Evolutionary conservation across 2,888 invertebrate species (phyloP).

Genomic region (Drosophila emarginata): DNA sequence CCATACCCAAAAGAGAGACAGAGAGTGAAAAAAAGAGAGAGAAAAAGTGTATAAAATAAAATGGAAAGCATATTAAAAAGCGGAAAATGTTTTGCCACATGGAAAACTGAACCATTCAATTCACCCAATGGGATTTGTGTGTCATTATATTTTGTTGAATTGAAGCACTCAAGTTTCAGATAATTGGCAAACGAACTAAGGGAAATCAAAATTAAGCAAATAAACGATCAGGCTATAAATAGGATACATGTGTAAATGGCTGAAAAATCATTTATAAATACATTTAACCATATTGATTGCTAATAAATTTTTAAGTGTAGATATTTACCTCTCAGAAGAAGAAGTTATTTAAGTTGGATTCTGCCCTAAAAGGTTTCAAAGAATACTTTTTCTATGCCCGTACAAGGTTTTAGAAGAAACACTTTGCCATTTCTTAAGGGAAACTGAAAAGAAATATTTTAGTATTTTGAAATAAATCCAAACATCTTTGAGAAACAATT

Average conservation of each 20-base stretch:
- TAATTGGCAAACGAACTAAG: conserved; percentile 8
- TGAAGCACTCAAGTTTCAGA: conserved; percentile 11
- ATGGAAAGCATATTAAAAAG: conserved; percentile 49
- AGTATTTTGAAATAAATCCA: too few species aligned
- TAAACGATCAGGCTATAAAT: not conserved
- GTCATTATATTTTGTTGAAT: not conserved
- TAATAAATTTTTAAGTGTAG: not conserved
- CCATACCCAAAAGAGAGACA: conserved; percentile 9
- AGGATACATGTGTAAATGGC: not conserved
- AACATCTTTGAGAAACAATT: too few species aligned
- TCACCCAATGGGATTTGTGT: conserved; percentile 35
- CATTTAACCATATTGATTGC: not conserved
- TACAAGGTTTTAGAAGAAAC: too few species aligned
- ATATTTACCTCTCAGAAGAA: too few species aligned
- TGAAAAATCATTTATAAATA: not conserved
- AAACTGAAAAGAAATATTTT: too few species aligned
- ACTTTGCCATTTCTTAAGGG: too few species aligned
- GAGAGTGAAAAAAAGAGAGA: conserved; percentile 2
- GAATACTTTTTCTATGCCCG: too few species aligned
- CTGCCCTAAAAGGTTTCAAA: too few species aligned
- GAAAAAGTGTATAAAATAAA: conserved; percentile 23
- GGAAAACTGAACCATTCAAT: conserved; percentile 35
- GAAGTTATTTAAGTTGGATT: too few species aligned
- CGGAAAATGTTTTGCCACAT: conserved; percentile 57
- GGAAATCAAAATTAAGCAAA: conserved; percentile 11